Evolutionary conservation across 2,797 vertebrate genomes (phyloP), one percentile per base, ranked within the genome.

Genomic region (Mycteria americana): DNA sequence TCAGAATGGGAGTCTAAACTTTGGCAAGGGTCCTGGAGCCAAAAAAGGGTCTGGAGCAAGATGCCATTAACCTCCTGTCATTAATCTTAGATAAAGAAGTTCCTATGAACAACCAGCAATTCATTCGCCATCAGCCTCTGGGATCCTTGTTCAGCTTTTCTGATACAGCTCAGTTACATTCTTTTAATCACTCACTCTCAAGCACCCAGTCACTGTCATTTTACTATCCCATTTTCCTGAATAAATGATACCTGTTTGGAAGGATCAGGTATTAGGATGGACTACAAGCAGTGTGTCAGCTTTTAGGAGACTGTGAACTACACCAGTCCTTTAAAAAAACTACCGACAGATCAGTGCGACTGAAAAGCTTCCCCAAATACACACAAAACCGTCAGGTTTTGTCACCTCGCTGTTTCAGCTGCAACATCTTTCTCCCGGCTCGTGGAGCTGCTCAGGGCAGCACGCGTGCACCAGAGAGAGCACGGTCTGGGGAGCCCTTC

Each of bases 51-150:
- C 94, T 91, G 31, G 79, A 83, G 45, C 64, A 95, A 96, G 78
- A 57, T 93, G 96, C 43, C 93, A 93, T 77, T 79, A 91, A 94
- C 68, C 89, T 62, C 92, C 96, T 93, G 64, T 92, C 92, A 94
- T 86, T 85, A 95, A 83, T 78, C 53, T 72, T 23, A 48, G 88
- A 85, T 94, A 89, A 92, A 96, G 89, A 93, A 92, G 82, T 85
- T 89, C 89, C 75, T 89, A 86, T 22, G 87, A 95, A 89, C 74
- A 85, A 24, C 57, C 78, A 85, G 37, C 2, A 9, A 92, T 62
- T 90, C 5, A 0, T 93, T 91, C 88, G 62, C 85, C 39, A n/a
- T 73, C 76, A 37, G 63, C 59, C 51, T 89, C 35, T 0, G 3
- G 68, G 69, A 89, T 80, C 46, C 90, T 93, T 33, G 62, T 68